Evolutionary conservation across 2,113 vertebrate genomes (phyloP).

Genomic region (Perognathus longimembris): DNA sequence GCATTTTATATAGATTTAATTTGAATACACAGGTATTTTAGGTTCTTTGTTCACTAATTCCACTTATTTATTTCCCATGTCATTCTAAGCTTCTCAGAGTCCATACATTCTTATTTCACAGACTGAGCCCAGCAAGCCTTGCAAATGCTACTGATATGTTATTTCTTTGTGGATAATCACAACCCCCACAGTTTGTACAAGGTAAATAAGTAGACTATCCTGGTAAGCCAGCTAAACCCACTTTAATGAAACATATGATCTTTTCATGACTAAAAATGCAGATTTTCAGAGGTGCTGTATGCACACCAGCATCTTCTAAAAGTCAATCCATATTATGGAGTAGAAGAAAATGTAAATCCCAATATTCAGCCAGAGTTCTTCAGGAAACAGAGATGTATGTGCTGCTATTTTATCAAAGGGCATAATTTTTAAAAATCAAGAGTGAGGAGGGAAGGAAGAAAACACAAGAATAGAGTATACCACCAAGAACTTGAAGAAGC

Average conservation of each 20-base stretch:
- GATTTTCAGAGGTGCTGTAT: not conserved
- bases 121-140: not conserved
- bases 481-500: not conserved
- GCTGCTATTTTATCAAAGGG: not conserved
- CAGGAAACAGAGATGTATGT: not conserved
- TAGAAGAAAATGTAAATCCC: not conserved
- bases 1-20: not conserved
- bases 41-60: not conserved
- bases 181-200: not conserved
- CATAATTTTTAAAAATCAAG: not conserved
- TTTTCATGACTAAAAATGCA: not conserved
- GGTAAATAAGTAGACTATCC: not conserved
- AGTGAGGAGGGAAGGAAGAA: not conserved
- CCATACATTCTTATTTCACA: not conserved
- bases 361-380: not conserved
- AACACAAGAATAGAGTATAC: not conserved
- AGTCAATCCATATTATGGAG: not conserved
- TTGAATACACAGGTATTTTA: not conserved
- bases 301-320: not conserved
- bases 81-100: not conserved
- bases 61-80: not conserved
- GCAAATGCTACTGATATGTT: not conserved
- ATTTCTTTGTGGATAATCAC: not conserved
- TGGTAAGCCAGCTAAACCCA: not conserved
- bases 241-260: conserved; percentile 38